Conservation (phyloP, 2,113 vertebrate species). For the Ictidomys tridecemlineatus region DNA sequence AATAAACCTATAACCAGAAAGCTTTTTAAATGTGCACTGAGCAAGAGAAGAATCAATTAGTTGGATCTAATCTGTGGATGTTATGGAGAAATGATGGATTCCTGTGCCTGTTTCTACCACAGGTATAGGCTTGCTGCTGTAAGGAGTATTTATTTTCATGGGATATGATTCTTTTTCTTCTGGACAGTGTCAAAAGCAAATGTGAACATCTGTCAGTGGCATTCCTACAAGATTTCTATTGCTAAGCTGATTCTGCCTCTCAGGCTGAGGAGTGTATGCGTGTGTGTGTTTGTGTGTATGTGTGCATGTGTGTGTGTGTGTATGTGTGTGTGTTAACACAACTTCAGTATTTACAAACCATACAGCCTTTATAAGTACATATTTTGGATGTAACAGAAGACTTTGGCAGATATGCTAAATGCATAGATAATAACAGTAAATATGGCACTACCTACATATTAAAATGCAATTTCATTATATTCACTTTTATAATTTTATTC, state of each 20-base stretch:
- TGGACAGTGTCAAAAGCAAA: background rate
- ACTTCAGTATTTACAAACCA: background rate
- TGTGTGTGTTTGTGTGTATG: no score
- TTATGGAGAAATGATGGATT: background rate
- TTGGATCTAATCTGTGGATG: background rate
- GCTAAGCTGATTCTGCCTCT: background rate
- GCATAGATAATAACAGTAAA: background rate
- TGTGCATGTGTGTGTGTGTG: no score
- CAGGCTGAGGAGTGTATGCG: fast-evolving
- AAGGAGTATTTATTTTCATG: background rate
- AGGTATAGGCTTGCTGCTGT: background rate
- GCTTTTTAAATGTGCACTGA: background rate
- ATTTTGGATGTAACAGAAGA: background rate
- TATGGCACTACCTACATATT: background rate
- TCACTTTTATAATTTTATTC: background rate
- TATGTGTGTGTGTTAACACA: background rate
- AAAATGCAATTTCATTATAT: background rate
- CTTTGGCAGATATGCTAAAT: background rate
- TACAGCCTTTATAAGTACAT: background rate
- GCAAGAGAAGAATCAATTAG: background rate
- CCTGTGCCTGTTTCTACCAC: background rate
- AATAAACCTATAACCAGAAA: conserved; percentile 12
- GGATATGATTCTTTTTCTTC: background rate
- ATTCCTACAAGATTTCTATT: background rate
- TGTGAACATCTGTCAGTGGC: background rate